A percentile compares a stretch with the other conserved stretches of the same genome.
Conservation (phyloP, 64 coral and sea anemone species). For the Actinia tenebrosa region DNA sequence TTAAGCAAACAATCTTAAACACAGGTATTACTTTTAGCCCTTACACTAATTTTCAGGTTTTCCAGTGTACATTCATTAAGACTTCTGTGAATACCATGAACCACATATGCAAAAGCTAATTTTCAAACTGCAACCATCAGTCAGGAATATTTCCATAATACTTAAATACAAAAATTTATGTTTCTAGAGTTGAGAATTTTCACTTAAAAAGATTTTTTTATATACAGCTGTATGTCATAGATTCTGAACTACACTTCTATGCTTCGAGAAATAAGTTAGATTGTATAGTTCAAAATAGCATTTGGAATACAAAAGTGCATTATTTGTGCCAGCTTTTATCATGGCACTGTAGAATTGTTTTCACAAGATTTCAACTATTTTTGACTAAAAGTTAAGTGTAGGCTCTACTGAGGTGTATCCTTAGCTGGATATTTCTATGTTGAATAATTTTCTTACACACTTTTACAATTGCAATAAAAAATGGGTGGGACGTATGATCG, state of each 20-base stretch:
- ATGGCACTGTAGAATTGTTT: no score
- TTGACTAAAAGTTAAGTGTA: background rate
- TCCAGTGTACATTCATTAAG: background rate
- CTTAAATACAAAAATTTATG: background rate
- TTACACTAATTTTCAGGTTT: constrained; percentile 6
- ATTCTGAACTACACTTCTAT: background rate
- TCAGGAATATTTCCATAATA: background rate
- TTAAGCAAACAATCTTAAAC: constrained; percentile 8
- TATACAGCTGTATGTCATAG: background rate
- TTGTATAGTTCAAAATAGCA: background rate
- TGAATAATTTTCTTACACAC: background rate
- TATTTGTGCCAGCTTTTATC: background rate
- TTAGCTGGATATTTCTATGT: background rate
- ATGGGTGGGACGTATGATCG: constrained; percentile 10
- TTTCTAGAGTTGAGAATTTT: background rate
- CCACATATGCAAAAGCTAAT: constrained; percentile 5
- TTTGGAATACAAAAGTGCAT: background rate
- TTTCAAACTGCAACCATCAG: background rate
- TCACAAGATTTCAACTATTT: background rate
- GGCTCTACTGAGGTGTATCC: background rate
- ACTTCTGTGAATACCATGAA: background rate
- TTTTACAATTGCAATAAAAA: constrained; percentile 11
- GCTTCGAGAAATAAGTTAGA: background rate
- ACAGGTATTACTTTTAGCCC: background rate
- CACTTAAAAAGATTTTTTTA: background rate